These are phyloP conservation scores for Phortica magna DNA, from an alignment of 2,888 invertebrate genomes.

Conservation along the genomic window DNA sequence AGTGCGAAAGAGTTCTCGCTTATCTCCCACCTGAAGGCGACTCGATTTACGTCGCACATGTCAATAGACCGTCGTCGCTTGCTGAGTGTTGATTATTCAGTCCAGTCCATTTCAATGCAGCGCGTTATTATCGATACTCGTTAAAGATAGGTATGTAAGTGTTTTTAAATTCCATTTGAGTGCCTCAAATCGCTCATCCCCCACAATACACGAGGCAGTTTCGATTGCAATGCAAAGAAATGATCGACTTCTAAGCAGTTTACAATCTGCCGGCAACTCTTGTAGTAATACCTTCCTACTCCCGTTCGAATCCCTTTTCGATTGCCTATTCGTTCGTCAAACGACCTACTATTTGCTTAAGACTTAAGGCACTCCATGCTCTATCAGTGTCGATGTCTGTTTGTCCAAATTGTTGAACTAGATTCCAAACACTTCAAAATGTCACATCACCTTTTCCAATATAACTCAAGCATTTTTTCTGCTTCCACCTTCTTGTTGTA, in stretches of 20 bases:
- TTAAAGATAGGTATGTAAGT: slow-evolving; percentile 3
- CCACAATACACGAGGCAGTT: neutral
- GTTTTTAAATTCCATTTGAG: slow-evolving; percentile 15
- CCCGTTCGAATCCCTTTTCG: neutral
- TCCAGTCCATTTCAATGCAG: neutral
- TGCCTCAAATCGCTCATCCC: neutral
- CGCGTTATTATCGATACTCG: neutral
- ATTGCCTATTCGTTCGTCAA: slow-evolving; percentile 7
- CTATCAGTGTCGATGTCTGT: neutral
- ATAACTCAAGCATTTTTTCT: neutral
- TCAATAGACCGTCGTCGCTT: neutral
- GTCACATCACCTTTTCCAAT: neutral
- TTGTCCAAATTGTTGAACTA: slow-evolving; percentile 20
- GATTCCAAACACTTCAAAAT: slow-evolving; percentile 22
- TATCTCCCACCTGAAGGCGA: neutral
- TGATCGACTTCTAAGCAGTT: slow-evolving; percentile 19
- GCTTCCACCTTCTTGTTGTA: neutral
- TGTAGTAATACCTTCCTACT: neutral
- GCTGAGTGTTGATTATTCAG: neutral
- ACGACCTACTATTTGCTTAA: neutral
- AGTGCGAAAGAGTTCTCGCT: neutral
- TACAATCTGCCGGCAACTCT: slow-evolving; percentile 19
- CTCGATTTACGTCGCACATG: neutral
- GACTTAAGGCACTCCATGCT: neutral
- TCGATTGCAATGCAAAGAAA: slow-evolving; percentile 19